Evolutionary conservation across 2,113 vertebrate genomes (phyloP).

Genomic region (Alligator sinensis): DNA sequence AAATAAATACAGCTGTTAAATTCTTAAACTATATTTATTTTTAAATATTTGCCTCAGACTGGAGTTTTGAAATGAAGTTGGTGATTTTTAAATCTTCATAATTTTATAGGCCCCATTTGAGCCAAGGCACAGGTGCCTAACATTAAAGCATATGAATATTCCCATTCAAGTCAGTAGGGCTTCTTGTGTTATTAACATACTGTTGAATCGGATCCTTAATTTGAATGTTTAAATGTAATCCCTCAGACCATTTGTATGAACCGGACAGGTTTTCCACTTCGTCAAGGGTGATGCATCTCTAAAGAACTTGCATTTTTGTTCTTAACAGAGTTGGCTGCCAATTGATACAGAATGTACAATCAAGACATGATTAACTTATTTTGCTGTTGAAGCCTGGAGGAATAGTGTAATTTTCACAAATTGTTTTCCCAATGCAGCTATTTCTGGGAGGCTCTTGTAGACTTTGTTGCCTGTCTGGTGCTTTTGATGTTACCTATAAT

Average conservation of each 20-base stretch:
- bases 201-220: background rate
- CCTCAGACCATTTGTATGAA: conserved; percentile 35
- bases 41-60: background rate
- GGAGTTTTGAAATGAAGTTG: background rate
- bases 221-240: conserved; percentile 48
- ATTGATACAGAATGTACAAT: conserved; percentile 18
- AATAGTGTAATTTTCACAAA: background rate
- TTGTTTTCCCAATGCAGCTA: conserved; percentile 4
- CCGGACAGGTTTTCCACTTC: conserved; percentile 28
- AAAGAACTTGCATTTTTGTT: conserved; percentile 34
- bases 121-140: background rate
- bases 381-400: background rate
- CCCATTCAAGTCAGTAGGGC: background rate
- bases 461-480: background rate
- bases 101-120: background rate
- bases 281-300: conserved; percentile 43
- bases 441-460: background rate
- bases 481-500: background rate
- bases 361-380: conserved; percentile 25
- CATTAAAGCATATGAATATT: background rate
- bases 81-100: background rate
- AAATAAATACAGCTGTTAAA: background rate
- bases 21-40: background rate
- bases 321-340: background rate
- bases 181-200: background rate